Conservation (phyloP, 2,797 vertebrate species). For the Leptatherina wallacei region DNA sequence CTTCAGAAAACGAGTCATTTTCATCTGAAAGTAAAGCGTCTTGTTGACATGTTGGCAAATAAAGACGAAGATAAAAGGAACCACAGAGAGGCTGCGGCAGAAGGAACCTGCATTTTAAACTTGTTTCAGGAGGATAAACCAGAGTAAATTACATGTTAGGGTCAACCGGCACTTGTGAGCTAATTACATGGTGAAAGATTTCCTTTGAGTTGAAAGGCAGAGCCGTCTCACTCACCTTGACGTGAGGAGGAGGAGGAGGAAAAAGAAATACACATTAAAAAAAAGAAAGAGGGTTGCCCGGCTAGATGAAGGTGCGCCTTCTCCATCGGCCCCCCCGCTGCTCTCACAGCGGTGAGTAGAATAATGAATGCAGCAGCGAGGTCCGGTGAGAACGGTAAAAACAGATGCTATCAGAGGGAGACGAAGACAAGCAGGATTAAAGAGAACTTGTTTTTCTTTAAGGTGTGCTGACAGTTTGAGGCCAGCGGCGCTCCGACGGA, state of each 20-base stretch:
- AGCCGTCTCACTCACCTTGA: slow-evolving; percentile 2
- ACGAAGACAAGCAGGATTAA: slow-evolving; percentile 25
- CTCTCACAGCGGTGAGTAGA: slow-evolving; percentile 11
- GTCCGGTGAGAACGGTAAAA: slow-evolving; percentile 49
- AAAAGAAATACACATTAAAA: neutral
- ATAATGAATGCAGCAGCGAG: slow-evolving; percentile 30
- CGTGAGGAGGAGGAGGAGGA: neutral
- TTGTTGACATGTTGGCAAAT: neutral
- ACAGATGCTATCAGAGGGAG: slow-evolving; percentile 50
- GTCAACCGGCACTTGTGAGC: slow-evolving; percentile 27
- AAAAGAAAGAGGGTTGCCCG: neutral
- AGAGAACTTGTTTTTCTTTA: slow-evolving; percentile 46
- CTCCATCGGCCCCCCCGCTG: slow-evolving; percentile 12
- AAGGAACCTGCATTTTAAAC: neutral
- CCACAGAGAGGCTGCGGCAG: neutral
- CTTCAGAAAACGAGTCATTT: neutral
- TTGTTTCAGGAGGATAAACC: neutral
- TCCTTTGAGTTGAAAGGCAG: neutral
- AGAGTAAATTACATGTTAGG: slow-evolving; percentile 39
- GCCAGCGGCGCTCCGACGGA: slow-evolving; percentile 36
- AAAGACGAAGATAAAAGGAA: neutral
- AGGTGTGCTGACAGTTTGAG: slow-evolving; percentile 72
- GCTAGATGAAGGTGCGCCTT: slow-evolving; percentile 13
- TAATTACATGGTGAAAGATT: slow-evolving; percentile 29
- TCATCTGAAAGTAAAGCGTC: neutral